Base-by-base conservation (phyloP, 2,888 invertebrate species). In the Pomacea canaliculata region DNA sequence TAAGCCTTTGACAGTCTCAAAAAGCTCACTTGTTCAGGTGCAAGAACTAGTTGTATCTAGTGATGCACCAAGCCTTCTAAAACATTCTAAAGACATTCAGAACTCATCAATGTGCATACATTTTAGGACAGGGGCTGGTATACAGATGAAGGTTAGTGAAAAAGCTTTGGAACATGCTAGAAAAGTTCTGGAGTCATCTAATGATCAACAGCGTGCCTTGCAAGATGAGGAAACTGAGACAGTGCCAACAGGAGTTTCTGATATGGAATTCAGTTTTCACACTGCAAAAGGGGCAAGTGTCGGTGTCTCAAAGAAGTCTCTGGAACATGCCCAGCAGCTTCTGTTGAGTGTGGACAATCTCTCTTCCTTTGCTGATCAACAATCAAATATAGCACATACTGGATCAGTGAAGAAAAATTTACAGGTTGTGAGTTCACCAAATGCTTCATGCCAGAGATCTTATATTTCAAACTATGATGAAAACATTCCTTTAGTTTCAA, bases 231-330 rank as follows among this genome's bases (percentile, higher is more conserved):
- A 23, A 49, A 51, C 18, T 27, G 66, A 27, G 48, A 49, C 37
- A 63, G 19, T 4, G 9, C 49, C 73, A 12, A 16, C 18, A 23
- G 48, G 23, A 46, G 8, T 49, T 46, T 37, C 12, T 51, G 13
- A 12, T 9, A 8, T 46, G 19, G 18, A 23, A 56, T n/a, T 23
- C n/a, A 74, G 78, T 16, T 78, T 79, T 65, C 79, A 78, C 56
- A 81, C 78, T 59, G 79, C 81, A 3, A 62, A 66, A 19, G 80
- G 78, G 1, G 19, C 62, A 10, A 71, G 23, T 63, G 77, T 83
- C 1, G 62, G 27, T n/a, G 73, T 81, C 3, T 78, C 80, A 23
- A 72, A 74, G 46, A 77, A 70, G 49, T 72, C 80, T 37, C 19
- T 80, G 23, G 27, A 80, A 59, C 72, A 78, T 68, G 80, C 73